Conservation (phyloP, 2,113 vertebrate species). For the Burhinus bistriatus region DNA sequence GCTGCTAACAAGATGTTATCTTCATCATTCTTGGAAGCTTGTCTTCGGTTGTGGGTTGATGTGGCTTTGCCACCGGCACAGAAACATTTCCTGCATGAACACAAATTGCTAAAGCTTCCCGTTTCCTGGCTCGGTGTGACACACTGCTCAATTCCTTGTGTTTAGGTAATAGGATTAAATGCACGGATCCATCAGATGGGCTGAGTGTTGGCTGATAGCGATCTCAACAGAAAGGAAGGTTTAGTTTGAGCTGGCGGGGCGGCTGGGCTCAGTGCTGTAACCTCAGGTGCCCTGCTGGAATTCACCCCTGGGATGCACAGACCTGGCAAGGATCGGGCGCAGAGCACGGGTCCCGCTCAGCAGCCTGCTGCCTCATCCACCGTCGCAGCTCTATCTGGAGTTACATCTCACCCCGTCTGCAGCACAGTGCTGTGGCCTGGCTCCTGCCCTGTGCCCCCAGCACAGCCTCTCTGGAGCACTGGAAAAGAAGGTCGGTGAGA, state of each 20-base stretch:
- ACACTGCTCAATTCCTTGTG: background rate
- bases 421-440: background rate
- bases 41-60: conserved; percentile 10
- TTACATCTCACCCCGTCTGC: background rate
- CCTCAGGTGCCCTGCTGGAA: background rate
- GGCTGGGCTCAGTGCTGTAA: background rate
- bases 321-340: accelerated
- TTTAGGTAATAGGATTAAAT: conserved; percentile 12
- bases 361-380: background rate
- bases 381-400: background rate
- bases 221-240: background rate
- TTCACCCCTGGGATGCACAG: background rate
- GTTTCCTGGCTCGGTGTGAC: background rate
- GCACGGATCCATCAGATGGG: background rate
- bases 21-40: conserved; percentile 21
- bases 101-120: background rate
- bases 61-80: conserved; percentile 11
- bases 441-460: background rate
- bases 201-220: background rate
- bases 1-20: conserved; percentile 46
- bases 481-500: background rate
- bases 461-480: background rate
- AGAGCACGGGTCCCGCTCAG: accelerated
- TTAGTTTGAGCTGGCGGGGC: background rate
- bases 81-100: conserved; percentile 19